phyloP scores from a whole-genome alignment of 2,113 vertebrate species.

The Etheostoma spectabile region DNA sequence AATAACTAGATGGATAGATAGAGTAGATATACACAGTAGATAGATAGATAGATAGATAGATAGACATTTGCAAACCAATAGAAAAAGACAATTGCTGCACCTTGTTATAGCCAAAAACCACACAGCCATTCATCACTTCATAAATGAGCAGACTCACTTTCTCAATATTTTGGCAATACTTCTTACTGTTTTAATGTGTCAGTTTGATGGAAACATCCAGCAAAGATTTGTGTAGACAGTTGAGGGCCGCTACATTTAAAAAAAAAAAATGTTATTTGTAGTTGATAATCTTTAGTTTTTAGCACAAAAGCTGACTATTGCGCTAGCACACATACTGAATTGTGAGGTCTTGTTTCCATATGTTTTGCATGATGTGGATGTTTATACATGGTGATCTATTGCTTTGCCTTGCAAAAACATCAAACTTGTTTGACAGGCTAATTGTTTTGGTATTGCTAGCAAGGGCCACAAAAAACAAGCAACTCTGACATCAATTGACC shows the following conservation, averaged over 20 bases:
- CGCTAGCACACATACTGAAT: not conserved
- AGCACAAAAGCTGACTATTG: not conserved
- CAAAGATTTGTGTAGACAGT: not conserved
- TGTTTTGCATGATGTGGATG: not conserved
- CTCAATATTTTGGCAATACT: not conserved
- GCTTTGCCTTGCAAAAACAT: not conserved
- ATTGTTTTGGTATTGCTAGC: not conserved
- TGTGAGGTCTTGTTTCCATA: not conserved
- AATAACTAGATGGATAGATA: too few relatives aligned
- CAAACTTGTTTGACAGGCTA: not conserved
- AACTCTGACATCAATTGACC: slow-evolving; percentile 5
- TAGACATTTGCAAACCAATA: not conserved
- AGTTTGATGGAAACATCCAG: not conserved
- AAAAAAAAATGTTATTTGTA: not conserved
- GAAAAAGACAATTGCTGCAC: not conserved
- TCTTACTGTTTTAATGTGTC: not conserved
- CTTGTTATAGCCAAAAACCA: not conserved
- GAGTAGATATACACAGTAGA: too few relatives aligned
- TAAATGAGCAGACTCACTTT: not conserved
- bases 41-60: too few relatives aligned
- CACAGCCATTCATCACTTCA: slow-evolving; percentile 2
- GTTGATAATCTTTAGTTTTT: not conserved
- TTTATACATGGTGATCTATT: not conserved
- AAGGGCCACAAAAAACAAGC: not conserved
- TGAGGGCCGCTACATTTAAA: not conserved